A percentile compares a stretch with the other conserved stretches of the same genome.
phyloP scores from a whole-genome alignment of 2,888 invertebrate species.

The Euzophera pinguis region DNA sequence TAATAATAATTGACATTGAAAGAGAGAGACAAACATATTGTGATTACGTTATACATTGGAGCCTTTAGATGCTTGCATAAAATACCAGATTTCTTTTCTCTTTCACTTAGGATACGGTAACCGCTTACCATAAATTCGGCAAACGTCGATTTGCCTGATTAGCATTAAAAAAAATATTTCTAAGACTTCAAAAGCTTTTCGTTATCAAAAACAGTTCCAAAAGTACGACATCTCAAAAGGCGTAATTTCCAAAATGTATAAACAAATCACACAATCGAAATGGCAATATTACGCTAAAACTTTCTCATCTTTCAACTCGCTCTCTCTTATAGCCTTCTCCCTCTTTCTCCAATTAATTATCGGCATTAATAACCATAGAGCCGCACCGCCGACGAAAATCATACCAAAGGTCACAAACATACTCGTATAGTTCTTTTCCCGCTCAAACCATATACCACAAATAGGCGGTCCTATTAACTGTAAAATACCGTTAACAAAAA shows the following conservation, averaged over 20 bases:
- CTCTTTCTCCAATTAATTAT: constrained; percentile 77
- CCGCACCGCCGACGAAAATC: constrained; percentile 85
- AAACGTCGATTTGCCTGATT: too few relatives aligned
- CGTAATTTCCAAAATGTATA: not conserved
- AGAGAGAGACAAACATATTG: too few relatives aligned
- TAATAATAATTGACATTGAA: too few relatives aligned
- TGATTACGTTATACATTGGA: too few relatives aligned
- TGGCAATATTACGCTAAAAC: not conserved
- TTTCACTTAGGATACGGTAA: too few relatives aligned
- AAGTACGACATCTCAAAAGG: too few relatives aligned
- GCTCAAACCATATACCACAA: constrained; percentile 86
- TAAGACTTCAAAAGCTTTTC: too few relatives aligned
- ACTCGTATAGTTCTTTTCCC: constrained; percentile 81
- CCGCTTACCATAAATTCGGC: too few relatives aligned
- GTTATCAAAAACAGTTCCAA: too few relatives aligned
- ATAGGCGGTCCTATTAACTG: constrained; percentile 90
- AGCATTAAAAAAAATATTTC: too few relatives aligned
- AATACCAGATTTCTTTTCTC: too few relatives aligned
- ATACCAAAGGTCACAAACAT: constrained; percentile 88
- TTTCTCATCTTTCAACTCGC: constrained; percentile 21
- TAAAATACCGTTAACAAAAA: constrained; percentile 90
- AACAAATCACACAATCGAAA: not conserved
- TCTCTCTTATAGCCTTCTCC: constrained; percentile 31
- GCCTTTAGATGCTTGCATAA: too few relatives aligned
- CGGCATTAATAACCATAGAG: constrained; percentile 88